Percentiles rank a stretch among this genome's conserved stretches.
Evolutionary conservation across 1,140 invertebrate species (phyloP).

Genomic region (Lasioglossum albipes): DNA sequence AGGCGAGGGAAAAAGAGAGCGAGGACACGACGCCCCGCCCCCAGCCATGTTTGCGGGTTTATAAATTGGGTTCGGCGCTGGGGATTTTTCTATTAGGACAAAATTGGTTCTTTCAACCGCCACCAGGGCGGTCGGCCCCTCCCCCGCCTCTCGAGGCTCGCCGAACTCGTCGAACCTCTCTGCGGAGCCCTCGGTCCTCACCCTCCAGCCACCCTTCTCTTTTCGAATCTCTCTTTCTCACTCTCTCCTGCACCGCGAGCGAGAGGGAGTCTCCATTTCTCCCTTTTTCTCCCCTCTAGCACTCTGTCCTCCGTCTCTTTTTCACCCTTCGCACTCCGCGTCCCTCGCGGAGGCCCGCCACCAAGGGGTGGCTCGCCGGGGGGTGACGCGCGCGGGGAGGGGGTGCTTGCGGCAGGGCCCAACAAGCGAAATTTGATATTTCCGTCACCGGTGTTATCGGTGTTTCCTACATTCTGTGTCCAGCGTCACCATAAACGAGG

Average conservation of each 20-base stretch:
- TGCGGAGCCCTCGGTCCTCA: conserved; percentile 9
- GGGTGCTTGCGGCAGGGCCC: conserved; percentile 70
- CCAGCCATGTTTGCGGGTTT: conserved; percentile 80
- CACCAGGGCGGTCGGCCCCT: conserved; percentile 67
- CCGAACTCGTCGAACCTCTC: conserved; percentile 59
- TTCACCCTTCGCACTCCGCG: conserved; percentile 8
- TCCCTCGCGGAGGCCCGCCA: conserved; percentile 41
- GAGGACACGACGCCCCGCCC: conserved; percentile 59
- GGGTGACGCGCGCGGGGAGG: conserved; percentile 57
- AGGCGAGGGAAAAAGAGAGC: conserved; percentile 42
- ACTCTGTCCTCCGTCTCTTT: conserved; percentile 1
- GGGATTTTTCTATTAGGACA: conserved; percentile 81
- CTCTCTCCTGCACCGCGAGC: not conserved
- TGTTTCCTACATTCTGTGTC: conserved; percentile 77
- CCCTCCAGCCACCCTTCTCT: conserved; percentile 6
- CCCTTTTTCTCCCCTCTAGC: not conserved
- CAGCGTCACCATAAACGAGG: conserved; percentile 75
- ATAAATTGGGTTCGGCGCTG: conserved; percentile 80
- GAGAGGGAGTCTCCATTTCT: not conserved
- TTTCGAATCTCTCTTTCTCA: conserved; percentile 12
- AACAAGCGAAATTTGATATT: conserved; percentile 80
- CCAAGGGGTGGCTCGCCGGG: conserved; percentile 63
- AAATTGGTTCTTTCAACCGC: conserved; percentile 81
- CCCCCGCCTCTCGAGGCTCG: conserved; percentile 39
- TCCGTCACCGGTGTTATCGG: conserved; percentile 77